phyloP scores from a whole-genome alignment of 2,888 invertebrate species.

The Tholera decimalis region DNA sequence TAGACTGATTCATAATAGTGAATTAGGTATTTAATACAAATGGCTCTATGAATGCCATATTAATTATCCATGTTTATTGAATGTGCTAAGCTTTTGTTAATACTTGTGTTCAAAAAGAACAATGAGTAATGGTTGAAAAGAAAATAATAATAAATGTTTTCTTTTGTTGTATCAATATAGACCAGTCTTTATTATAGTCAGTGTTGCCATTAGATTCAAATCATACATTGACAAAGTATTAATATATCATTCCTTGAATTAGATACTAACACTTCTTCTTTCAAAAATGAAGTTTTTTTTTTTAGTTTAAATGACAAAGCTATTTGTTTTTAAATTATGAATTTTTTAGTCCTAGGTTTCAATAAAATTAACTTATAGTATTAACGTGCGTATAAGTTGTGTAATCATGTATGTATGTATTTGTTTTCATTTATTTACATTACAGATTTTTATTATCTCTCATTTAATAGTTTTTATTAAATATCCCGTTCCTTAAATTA shows the following conservation, averaged over 20 bases:
- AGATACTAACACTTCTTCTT: conserved; percentile 58
- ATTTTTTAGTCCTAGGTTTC: conserved; percentile 64
- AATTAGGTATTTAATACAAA: conserved; percentile 36
- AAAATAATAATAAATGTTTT: conserved; percentile 1
- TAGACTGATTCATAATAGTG: conserved; percentile 32
- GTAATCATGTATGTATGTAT: conserved; percentile 83
- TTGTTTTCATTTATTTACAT: conserved; percentile 76
- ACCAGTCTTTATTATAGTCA: conserved; percentile 15
- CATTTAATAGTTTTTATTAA: conserved; percentile 20
- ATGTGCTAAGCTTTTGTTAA: conserved; percentile 1
- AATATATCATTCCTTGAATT: conserved; percentile 72
- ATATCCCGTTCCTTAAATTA: background rate
- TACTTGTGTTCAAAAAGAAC: conserved; percentile 6
- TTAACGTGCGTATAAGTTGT: conserved; percentile 75
- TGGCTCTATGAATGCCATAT: conserved; percentile 35
- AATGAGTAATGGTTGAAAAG: background rate
- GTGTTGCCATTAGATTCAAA: conserved; percentile 57
- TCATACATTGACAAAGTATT: conserved; percentile 68
- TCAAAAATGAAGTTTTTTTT: conserved; percentile 75
- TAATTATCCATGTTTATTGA: conserved; percentile 37
- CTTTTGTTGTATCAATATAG: conserved; percentile 7
- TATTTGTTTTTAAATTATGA: conserved; percentile 77
- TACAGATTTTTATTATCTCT: conserved; percentile 71
- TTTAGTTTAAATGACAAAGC: conserved; percentile 69
- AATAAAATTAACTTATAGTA: conserved; percentile 64